phyloP scores from a whole-genome alignment of 2,888 invertebrate species.

The Poecilus cupreus region DNA sequence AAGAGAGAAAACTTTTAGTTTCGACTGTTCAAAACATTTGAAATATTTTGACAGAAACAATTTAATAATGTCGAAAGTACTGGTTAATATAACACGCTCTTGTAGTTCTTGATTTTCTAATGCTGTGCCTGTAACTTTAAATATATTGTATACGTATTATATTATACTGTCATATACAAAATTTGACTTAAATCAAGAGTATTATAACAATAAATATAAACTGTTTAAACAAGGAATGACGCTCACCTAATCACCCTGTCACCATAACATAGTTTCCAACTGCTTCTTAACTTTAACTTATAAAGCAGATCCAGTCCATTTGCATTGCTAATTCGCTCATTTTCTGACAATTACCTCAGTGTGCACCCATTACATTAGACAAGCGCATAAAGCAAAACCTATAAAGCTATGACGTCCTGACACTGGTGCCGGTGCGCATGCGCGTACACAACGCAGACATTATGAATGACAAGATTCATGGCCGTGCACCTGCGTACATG shows the following conservation, averaged over 20 bases:
- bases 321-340: conserved; percentile 33
- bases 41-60: too few relatives aligned
- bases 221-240: not conserved
- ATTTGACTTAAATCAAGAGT: too few relatives aligned
- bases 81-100: too few relatives aligned
- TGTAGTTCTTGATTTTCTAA: too few relatives aligned
- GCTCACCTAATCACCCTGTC: not conserved
- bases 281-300: conserved; percentile 3
- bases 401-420: not conserved
- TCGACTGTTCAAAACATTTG: too few relatives aligned
- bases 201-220: too few relatives aligned
- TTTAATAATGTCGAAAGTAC: too few relatives aligned
- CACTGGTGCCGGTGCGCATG: not conserved
- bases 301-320: not conserved
- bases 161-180: too few relatives aligned
- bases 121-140: too few relatives aligned
- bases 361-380: conserved; percentile 4
- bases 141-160: too few relatives aligned
- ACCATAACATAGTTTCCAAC: not conserved
- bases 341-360: conserved; percentile 9
- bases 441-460: not conserved
- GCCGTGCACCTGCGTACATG: conserved; percentile 30
- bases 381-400: not conserved
- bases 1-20: too few relatives aligned
- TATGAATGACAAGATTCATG: conserved; percentile 41